A percentile compares a stretch with the other conserved stretches of the same genome.
phyloP scores from a whole-genome alignment of 2,113 vertebrate species.

The mouse (Mus musculus) region DNA sequence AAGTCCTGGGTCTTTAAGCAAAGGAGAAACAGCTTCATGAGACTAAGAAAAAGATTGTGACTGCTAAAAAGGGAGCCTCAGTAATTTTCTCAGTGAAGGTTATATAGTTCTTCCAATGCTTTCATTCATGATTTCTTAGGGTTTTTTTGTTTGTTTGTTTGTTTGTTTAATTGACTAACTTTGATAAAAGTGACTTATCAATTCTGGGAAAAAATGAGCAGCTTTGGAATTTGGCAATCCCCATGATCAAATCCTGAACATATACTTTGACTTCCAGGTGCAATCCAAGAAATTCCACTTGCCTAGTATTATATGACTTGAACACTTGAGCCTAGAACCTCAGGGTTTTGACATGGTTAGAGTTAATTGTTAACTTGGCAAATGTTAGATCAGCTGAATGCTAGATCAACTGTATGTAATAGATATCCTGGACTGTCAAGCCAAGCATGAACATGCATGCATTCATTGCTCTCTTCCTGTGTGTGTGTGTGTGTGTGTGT shows the following conservation, averaged over 20 bases:
- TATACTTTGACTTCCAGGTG: background rate
- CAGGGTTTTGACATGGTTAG: background rate
- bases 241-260: background rate
- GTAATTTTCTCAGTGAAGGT: background rate
- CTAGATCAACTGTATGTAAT: background rate
- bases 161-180: background rate
- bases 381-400: background rate
- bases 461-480: background rate
- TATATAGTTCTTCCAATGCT: slow-evolving; percentile 4
- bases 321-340: background rate
- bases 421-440: background rate
- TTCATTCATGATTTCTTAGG: background rate
- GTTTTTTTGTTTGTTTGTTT: background rate
- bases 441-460: background rate
- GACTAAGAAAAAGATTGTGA: background rate
- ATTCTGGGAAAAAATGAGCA: background rate
- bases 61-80: background rate
- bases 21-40: background rate
- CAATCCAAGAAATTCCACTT: slow-evolving; percentile 29
- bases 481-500: too few relatives aligned
- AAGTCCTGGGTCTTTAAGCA: background rate
- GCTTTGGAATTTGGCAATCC: slow-evolving; percentile 16
- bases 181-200: background rate
- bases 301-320: background rate
- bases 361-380: background rate